phyloP scores from a whole-genome alignment of 2,888 invertebrate species.

The Galeruca laticollis region DNA sequence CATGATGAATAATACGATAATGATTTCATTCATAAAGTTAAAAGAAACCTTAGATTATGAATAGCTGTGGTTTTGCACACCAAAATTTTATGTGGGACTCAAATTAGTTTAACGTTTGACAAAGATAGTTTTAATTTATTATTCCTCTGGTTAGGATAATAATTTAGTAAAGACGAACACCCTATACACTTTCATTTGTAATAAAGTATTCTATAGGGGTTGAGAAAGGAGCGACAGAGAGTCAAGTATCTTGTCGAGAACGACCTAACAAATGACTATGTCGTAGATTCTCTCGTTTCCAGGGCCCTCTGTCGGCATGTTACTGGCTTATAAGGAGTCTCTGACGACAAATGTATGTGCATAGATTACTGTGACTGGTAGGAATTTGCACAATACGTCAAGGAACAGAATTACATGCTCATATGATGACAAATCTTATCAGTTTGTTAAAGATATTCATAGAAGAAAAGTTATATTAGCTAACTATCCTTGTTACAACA shows the following conservation, averaged over 20 bases:
- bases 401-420: neutral
- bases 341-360: conserved; percentile 43
- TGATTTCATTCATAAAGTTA: too few relatives aligned
- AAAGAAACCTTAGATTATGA: too few relatives aligned
- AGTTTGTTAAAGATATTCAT: neutral
- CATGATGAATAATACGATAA: too few relatives aligned
- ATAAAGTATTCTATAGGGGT: conserved; percentile 2
- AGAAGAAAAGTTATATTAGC: too few relatives aligned
- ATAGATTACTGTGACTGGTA: conserved; percentile 35
- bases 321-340: conserved; percentile 37
- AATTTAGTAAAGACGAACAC: neutral
- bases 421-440: neutral
- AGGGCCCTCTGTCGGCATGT: conserved; percentile 35
- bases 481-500: too few relatives aligned
- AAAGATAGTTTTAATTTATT: neutral
- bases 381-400: neutral
- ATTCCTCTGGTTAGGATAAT: neutral
- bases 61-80: too few relatives aligned
- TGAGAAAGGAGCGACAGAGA: conserved; percentile 27
- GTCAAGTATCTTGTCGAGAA: conserved; percentile 44
- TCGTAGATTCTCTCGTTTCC: conserved; percentile 37
- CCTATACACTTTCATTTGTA: neutral
- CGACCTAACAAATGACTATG: conserved; percentile 41
- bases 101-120: too few relatives aligned
- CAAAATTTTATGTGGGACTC: neutral